Base-by-base conservation (phyloP, 1,140 invertebrate genomes). In the Lucilia cuprina region DNA sequence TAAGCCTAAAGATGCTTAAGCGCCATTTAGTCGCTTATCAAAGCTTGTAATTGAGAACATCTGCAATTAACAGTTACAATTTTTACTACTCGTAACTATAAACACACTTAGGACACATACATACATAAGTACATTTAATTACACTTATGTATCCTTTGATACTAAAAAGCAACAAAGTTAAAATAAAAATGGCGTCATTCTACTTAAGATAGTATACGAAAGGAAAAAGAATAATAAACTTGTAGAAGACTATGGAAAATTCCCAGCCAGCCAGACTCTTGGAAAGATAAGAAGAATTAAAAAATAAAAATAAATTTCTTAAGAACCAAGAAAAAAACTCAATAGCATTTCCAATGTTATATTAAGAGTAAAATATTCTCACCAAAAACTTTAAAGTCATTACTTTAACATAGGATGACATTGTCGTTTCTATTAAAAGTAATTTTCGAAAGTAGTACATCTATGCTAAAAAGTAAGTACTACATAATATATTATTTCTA, bases 61-160 rank as follows among this genome's bases (percentile, higher is more conserved):
- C 77, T 80, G 77, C 77, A 80, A 80, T 80, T 80, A 80, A 80
- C 77, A 80, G 77, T 80, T 80, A 80, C 77, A 80, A 25, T 80
- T 80, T 80, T 80, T 49, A 80, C 77, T 80, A 80, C 77, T 80
- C 77, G n/a, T 49, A 47, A 78, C 75, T 47, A 47, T 80, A 80
- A 49, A 60, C 50, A 60, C 50, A 60, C 55, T 17, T n/a, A n/a
- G n/a, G n/a, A n/a, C n/a, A n/a, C n/a, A n/a, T n/a, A n/a, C n/a
- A n/a, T n/a, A n/a, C n/a, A n/a, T n/a, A n/a, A n/a, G n/a, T n/a
- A n/a, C 55, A 7, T 30, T 2, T 17, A 17, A 3, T 60, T n/a
- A 60, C 55, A 17, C 14, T 60, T n/a, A 70, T 21, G 21, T 70
- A n/a, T 65, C 17, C 34, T 19, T 47, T 10, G 41, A 12, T 17